Conservation (phyloP, 2,888 invertebrate species). For the Cotesia congregata region DNA sequence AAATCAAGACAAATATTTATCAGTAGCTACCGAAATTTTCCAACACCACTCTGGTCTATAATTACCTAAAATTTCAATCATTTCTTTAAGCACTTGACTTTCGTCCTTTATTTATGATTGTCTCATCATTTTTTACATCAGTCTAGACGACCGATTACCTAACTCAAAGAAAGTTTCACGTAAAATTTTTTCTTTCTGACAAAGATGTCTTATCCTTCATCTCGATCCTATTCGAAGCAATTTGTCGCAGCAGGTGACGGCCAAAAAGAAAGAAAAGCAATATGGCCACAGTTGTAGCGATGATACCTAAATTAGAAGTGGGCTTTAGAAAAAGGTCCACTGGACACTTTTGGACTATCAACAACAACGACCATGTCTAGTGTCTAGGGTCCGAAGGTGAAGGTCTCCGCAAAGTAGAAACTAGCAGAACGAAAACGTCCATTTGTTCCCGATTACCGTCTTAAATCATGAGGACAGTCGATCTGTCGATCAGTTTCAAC, state of each 20-base stretch:
- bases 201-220: neutral
- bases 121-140: neutral
- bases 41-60: too few species aligned
- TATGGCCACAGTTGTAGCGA: neutral
- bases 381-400: neutral
- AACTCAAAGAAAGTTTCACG: neutral
- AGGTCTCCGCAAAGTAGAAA: neutral
- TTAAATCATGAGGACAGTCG: neutral
- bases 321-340: neutral
- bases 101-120: neutral
- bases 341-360: neutral
- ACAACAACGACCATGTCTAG: neutral
- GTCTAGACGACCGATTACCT: neutral
- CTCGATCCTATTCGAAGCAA: constrained; percentile 12
- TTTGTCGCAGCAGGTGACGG: constrained; percentile 37
- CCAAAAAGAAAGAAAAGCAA: constrained; percentile 15
- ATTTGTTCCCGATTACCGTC: neutral
- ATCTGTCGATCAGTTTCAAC: neutral
- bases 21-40: too few species aligned
- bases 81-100: neutral
- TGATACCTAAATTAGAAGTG: constrained; percentile 24
- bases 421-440: neutral
- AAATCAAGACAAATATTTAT: too few species aligned
- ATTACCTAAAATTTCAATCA: too few species aligned
- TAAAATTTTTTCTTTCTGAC: neutral